phyloP scores from a whole-genome alignment of 2,797 vertebrate genomes.

The Thripadectes ignobilis region DNA sequence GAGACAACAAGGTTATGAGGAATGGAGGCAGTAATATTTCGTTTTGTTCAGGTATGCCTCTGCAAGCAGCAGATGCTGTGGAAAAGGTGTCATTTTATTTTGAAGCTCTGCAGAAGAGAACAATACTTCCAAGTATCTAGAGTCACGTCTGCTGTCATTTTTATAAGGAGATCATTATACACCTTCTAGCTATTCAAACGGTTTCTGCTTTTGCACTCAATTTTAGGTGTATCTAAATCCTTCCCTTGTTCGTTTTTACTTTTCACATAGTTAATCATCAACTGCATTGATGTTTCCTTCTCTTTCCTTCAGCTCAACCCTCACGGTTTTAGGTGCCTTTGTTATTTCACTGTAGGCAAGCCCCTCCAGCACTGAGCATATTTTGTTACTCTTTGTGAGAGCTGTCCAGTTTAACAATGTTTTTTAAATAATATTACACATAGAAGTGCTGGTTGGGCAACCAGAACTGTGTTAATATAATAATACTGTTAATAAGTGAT shows the following conservation, averaged over 20 bases:
- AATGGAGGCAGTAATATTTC: neutral
- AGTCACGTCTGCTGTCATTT: neutral
- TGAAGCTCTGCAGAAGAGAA: neutral
- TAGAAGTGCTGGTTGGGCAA: neutral
- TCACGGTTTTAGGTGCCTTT: neutral
- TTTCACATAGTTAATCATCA: neutral
- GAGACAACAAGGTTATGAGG: neutral
- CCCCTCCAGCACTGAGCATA: neutral
- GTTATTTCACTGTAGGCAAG: neutral
- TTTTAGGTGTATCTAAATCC: neutral
- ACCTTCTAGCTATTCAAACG: neutral
- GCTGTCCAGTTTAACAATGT: neutral
- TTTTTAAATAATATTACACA: neutral
- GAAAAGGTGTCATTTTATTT: neutral
- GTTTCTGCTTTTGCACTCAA: neutral
- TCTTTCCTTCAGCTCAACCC: neutral
- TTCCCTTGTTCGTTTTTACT: neutral
- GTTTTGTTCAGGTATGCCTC: neutral
- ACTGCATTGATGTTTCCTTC: neutral
- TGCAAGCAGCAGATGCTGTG: neutral
- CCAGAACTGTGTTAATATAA: neutral
- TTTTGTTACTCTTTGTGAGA: neutral
- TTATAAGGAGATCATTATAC: neutral
- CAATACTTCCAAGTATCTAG: neutral
- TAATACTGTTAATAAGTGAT: neutral